A percentile compares a stretch with the other conserved stretches of the same genome.
Evolutionary conservation across 2,888 invertebrate species (phyloP).

Genomic region (Pristionchus japonicus): DNA sequence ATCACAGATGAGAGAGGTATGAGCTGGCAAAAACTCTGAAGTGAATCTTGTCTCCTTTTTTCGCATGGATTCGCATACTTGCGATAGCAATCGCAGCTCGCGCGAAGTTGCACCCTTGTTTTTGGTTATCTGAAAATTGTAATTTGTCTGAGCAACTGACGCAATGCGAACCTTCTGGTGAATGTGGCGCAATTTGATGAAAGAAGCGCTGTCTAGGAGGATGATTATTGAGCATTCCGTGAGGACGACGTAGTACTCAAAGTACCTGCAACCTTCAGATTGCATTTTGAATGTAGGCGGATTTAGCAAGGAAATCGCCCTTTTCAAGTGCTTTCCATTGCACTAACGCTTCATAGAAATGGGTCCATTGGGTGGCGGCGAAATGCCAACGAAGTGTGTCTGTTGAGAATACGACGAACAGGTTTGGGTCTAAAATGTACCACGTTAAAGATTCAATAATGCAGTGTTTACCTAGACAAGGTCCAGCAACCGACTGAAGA

Average conservation of each 20-base stretch:
- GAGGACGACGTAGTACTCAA: background rate
- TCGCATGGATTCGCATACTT: background rate
- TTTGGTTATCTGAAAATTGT: background rate
- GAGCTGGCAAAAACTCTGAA: constrained; percentile 28
- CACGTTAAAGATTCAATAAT: too few relatives aligned
- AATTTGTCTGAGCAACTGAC: too few relatives aligned
- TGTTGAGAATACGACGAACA: background rate
- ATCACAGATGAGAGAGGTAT: background rate
- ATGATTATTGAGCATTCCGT: constrained; percentile 10
- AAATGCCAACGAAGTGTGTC: background rate
- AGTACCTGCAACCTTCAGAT: background rate
- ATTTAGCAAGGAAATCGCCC: too few relatives aligned
- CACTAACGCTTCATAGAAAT: constrained; percentile 16
- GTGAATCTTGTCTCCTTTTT: too few relatives aligned
- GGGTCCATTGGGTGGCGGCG: background rate
- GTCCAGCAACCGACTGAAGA: background rate
- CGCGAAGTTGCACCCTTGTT: background rate
- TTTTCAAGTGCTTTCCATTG: background rate
- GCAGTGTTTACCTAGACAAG: background rate
- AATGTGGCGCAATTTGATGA: background rate
- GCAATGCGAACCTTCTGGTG: background rate
- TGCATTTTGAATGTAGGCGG: too few relatives aligned
- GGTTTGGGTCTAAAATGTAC: background rate
- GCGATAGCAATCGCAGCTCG: background rate
- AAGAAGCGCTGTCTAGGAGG: background rate